These are phyloP conservation scores for Butorides virescens DNA, from an alignment of 2,113 vertebrate genomes.

Conservation along the genomic window DNA sequence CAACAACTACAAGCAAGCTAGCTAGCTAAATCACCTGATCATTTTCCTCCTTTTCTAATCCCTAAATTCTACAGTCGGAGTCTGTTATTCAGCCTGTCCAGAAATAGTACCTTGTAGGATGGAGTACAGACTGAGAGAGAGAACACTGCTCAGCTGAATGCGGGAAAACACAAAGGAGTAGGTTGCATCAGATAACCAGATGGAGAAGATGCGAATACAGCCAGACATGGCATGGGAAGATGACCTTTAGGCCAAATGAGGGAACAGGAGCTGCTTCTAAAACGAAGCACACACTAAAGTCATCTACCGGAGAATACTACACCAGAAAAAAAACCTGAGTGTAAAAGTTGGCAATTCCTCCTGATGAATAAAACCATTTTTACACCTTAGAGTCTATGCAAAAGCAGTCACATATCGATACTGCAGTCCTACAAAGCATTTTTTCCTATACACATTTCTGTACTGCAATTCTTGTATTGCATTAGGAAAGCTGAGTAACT, in stretches of 20 bases:
- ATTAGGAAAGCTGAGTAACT: background rate
- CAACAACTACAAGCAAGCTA: background rate
- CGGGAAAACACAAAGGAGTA: background rate
- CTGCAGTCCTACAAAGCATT: background rate
- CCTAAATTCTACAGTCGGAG: background rate
- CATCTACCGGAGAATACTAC: background rate
- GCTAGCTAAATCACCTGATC: background rate
- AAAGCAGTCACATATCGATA: background rate
- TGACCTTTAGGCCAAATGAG: background rate
- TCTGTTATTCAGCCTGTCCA: slow-evolving; percentile 7
- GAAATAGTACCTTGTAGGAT: background rate
- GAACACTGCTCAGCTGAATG: background rate
- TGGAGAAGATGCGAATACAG: background rate
- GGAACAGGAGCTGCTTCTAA: background rate
- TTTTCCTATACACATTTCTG: background rate
- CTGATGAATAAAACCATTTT: background rate
- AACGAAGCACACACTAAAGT: background rate
- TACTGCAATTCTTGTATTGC: background rate
- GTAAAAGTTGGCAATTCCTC: background rate
- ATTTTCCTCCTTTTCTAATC: background rate
- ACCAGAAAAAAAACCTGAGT: background rate
- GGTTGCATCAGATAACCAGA: slow-evolving; percentile 19
- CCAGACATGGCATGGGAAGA: background rate
- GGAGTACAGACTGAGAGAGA: background rate
- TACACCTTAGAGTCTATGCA: background rate